Evolutionary conservation across 2,888 invertebrate genomes (phyloP), one percentile per base, ranked within the genome.

Genomic region (Parnassius orleans): DNA sequence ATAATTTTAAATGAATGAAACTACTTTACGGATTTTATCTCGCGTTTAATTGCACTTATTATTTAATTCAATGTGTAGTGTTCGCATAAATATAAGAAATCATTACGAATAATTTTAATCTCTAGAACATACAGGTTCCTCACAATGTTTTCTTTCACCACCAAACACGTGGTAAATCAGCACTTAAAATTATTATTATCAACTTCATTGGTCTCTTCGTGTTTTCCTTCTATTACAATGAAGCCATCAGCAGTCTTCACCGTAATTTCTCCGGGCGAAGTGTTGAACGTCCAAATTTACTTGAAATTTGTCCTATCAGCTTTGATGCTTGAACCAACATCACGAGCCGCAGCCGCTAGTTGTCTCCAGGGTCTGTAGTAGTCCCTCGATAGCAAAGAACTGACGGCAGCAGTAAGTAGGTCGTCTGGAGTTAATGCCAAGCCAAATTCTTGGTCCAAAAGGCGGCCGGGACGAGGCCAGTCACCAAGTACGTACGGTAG

Each of bases 251-350:
- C 92, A 0, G 95, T 95, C 80, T 95, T 96, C 0, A 96, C 95
- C 0, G 92, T 90, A 53, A 96, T 93, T 76, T 96, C 56, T 94
- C 93, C 0, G 96, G 3, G 93, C 82, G 72, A 95, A 96, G 65
- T 96, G 95, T 66, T 94, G 93, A 3, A 96, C 95, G 74, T 96
- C 96, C 73, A 96, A 83, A 69, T 93, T 93, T 3, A 95, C 93
- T 73, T 94, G 93, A 73, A 93, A 95, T 65, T 93, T 93, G 66
- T 93, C 93, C 55, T 92, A 72, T 93, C 93, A 10, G 84, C 74
- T 33, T 90, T 84, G 60, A 94, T 87, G 61, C 83, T 90, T 14
- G 92, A 92, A 1, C 87, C 91, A 53, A 92, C 76, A 69, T 92
- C 92, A 55, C 83, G 82, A 47, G 83, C 80, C 0, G 87, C 75